Conservation (phyloP, 2,888 invertebrate genomes). For the Caenorhabditis zanzibari region DNA sequence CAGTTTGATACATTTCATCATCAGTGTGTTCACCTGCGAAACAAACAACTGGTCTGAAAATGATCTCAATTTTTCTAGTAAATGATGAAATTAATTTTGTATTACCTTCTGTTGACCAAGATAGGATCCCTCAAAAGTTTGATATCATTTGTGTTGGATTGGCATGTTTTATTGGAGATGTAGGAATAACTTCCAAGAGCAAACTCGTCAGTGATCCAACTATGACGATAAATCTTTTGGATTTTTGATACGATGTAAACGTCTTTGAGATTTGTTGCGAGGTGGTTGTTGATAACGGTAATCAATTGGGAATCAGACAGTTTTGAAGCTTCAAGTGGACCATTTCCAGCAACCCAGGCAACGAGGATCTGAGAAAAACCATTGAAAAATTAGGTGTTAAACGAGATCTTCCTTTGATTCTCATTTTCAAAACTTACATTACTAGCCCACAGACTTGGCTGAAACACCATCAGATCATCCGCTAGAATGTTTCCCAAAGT, state of each 20-base stretch:
- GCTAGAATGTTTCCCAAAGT: neutral
- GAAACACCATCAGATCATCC: conserved; percentile 67
- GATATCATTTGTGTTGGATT: conserved; percentile 28
- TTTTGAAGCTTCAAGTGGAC: conserved; percentile 10
- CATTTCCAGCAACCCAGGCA: conserved; percentile 73
- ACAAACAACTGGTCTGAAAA: conserved; percentile 56
- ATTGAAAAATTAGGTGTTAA: too few species aligned
- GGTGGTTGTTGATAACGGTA: conserved; percentile 9
- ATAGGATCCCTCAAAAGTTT: conserved; percentile 30
- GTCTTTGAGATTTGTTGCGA: conserved; percentile 3
- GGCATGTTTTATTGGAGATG: conserved; percentile 47
- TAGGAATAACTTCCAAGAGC: conserved; percentile 67
- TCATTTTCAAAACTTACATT: conserved; percentile 30
- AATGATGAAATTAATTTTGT: too few species aligned
- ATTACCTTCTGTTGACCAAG: conserved; percentile 13
- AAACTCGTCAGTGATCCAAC: conserved; percentile 63
- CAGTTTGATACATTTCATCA: conserved; percentile 67
- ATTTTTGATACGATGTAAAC: conserved; percentile 21
- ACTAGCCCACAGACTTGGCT: conserved; percentile 67
- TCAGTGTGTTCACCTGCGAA: conserved; percentile 71
- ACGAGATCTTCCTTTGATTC: too few species aligned
- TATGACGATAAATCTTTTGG: conserved; percentile 48
- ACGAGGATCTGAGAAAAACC: conserved; percentile 66
- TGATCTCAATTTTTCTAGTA: neutral
- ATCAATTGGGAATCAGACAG: conserved; percentile 31